A percentile compares a stretch with the other conserved stretches of the same genome.
Evolutionary conservation across 2,888 invertebrate genomes (phyloP).

Genomic region (Automeris io): DNA sequence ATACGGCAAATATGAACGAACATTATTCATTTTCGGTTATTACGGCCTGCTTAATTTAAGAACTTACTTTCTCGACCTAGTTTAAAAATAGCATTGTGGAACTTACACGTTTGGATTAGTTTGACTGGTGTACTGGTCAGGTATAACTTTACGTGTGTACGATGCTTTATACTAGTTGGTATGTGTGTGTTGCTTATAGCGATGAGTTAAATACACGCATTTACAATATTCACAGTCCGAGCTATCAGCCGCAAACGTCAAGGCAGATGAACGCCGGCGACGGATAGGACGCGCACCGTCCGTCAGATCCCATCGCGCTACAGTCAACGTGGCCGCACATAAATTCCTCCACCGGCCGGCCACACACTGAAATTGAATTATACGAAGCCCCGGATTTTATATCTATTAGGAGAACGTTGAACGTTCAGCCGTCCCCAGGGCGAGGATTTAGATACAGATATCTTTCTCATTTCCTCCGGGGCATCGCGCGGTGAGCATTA

Average conservation of each 20-base stretch:
- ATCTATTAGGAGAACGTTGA: constrained; percentile 67
- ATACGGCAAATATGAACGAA: too few species aligned
- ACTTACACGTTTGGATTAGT: too few species aligned
- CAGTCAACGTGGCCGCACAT: constrained; percentile 44
- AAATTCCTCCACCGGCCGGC: constrained; percentile 40
- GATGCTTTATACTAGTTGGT: constrained; percentile 32
- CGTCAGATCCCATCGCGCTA: constrained; percentile 16
- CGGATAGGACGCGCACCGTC: constrained; percentile 11
- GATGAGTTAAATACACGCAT: constrained; percentile 35
- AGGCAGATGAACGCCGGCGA: constrained; percentile 11
- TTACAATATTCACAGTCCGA: constrained; percentile 24
- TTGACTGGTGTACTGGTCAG: too few species aligned
- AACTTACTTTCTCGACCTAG: too few species aligned
- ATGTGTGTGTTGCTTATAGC: constrained; percentile 34
- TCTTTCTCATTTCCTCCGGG: constrained; percentile 71
- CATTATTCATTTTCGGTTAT: too few species aligned
- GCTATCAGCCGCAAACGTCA: constrained; percentile 23
- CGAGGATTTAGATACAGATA: constrained; percentile 69
- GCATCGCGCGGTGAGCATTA: constrained; percentile 32
- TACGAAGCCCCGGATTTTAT: constrained; percentile 66
- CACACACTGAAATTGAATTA: constrained; percentile 63
- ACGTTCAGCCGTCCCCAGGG: constrained; percentile 58
- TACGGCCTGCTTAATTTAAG: too few species aligned
- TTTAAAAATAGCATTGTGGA: too few species aligned
- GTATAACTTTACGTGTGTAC: constrained; percentile 33